phyloP scores from a whole-genome alignment of 2,888 invertebrate genomes.

The Catotricha subobsoleta region DNA sequence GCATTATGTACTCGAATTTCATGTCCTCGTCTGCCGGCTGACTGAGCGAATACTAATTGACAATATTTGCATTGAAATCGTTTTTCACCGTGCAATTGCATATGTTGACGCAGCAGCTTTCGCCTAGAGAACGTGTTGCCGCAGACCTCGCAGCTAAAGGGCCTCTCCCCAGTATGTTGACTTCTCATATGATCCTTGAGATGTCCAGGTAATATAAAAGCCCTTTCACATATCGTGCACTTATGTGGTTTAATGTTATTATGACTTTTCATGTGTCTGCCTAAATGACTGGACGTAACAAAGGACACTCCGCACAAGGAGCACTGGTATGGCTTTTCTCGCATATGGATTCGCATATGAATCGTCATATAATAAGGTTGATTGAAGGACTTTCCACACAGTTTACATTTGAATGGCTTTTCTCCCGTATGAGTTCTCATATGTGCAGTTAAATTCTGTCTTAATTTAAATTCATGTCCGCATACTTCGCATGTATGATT shows the following conservation, averaged over 20 bases:
- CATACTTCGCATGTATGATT: neutral
- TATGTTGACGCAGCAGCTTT: constrained; percentile 1
- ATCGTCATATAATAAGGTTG: constrained; percentile 5
- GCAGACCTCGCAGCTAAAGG: neutral
- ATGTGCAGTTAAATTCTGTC: constrained; percentile 1
- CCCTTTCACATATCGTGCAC: constrained; percentile 1
- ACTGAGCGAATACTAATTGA: constrained; percentile 3
- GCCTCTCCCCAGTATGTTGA: neutral
- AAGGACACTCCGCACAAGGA: constrained; percentile 2
- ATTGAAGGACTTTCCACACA: constrained; percentile 3
- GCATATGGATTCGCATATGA: constrained; percentile 5
- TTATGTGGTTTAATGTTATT: constrained; percentile 6
- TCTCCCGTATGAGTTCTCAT: constrained; percentile 1
- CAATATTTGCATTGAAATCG: constrained; percentile 6
- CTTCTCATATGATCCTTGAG: neutral
- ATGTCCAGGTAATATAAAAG: constrained; percentile 3
- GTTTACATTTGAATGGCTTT: constrained; percentile 3
- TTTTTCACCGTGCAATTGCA: constrained; percentile 5
- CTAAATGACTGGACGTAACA: constrained; percentile 2
- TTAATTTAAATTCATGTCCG: constrained; percentile 4
- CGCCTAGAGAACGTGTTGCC: constrained; percentile 2
- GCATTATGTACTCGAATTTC: constrained; percentile 4
- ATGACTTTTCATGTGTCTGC: constrained; percentile 4
- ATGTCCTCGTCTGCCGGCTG: constrained; percentile 1
- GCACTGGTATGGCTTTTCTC: constrained; percentile 4